These are phyloP conservation scores for Grallaria varia DNA, from an alignment of 2,113 vertebrate species.

Conservation along the genomic window DNA sequence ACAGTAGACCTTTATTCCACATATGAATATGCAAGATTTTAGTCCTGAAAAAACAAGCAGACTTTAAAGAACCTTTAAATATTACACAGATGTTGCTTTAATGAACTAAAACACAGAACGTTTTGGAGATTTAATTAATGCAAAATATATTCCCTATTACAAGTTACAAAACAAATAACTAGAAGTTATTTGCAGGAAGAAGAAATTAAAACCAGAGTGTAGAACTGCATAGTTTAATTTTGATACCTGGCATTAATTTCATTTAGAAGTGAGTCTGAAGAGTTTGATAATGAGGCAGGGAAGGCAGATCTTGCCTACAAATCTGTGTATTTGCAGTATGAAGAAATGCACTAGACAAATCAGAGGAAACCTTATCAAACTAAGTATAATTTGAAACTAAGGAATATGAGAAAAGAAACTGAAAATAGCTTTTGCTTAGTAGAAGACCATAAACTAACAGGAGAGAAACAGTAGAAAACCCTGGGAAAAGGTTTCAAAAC, in stretches of 20 bases:
- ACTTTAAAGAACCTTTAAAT: conserved; percentile 1
- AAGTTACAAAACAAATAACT: not conserved
- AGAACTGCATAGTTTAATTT: not conserved
- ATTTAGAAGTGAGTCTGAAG: not conserved
- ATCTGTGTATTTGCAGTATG: not conserved
- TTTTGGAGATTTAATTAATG: not conserved
- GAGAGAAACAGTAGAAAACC: not conserved
- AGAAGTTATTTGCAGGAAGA: not conserved
- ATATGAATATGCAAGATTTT: not conserved
- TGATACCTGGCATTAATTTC: not conserved
- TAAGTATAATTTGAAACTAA: not conserved
- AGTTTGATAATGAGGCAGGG: not conserved
- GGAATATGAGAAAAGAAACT: not conserved
- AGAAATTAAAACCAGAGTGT: not conserved
- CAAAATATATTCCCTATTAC: not conserved
- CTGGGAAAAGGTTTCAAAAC: not conserved
- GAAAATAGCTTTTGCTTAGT: not conserved
- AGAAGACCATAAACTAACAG: not conserved
- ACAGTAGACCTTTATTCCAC: conserved; percentile 20
- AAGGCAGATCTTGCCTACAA: not conserved
- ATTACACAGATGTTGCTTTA: not conserved
- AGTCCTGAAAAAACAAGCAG: not conserved
- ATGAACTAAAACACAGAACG: not conserved
- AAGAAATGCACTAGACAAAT: not conserved
- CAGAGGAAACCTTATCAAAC: not conserved